Evolutionary conservation across 2,113 vertebrate species (phyloP).

Genomic region (Paradoxurus hermaphroditus): DNA sequence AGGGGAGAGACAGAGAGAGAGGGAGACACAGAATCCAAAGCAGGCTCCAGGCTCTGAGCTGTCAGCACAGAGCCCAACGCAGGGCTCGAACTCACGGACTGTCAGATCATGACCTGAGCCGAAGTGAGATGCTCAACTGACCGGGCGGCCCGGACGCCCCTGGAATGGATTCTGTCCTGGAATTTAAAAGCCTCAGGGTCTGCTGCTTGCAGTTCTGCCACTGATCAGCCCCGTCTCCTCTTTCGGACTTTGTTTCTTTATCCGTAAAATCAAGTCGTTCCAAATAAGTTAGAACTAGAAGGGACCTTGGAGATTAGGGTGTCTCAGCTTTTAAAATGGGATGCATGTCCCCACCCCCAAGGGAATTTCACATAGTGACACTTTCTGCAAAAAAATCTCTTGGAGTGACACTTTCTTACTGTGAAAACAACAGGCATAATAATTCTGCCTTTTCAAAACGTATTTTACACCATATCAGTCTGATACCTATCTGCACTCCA

Average conservation of each 20-base stretch:
- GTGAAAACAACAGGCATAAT: neutral
- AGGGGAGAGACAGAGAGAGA: too few species aligned
- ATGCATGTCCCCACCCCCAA: neutral
- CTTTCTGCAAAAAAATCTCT: neutral
- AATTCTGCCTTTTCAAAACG: constrained; percentile 7
- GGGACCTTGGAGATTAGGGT: neutral
- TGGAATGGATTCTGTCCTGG: neutral
- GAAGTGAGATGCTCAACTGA: too few species aligned
- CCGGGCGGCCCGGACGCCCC: too few species aligned
- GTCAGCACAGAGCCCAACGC: too few species aligned
- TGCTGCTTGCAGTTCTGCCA: neutral
- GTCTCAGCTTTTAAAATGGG: neutral
- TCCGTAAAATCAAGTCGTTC: neutral
- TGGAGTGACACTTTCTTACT: neutral
- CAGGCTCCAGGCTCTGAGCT: too few species aligned
- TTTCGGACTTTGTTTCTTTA: neutral
- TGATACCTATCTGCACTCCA: neutral
- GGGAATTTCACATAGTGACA: neutral
- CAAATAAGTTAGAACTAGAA: neutral
- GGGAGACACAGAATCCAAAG: too few species aligned
- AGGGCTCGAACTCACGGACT: too few species aligned
- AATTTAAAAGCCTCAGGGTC: neutral
- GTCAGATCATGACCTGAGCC: too few species aligned
- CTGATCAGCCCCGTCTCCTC: neutral
- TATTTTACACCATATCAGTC: neutral